Evolutionary conservation across 2,113 vertebrate species (phyloP).

Genomic region (Stigmatopora nigra): DNA sequence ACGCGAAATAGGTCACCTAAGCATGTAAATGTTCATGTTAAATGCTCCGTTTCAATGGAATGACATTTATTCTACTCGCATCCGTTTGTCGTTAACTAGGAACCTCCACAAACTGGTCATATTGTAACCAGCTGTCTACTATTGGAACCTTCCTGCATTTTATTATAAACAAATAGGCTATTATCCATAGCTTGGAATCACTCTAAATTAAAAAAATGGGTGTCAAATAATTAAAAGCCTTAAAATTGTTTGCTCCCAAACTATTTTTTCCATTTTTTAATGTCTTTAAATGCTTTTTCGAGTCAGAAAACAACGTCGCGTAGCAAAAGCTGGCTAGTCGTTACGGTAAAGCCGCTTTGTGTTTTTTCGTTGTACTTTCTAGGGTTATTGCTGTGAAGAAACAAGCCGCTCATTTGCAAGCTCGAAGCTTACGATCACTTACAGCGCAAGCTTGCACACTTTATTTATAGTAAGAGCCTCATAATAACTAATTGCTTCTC

Average conservation of each 20-base stretch:
- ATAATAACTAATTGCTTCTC: constrained; percentile 26
- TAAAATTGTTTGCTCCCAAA: too few species aligned
- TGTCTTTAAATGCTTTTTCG: not conserved
- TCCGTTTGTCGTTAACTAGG: not conserved
- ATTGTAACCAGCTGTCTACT: not conserved
- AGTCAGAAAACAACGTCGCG: not conserved
- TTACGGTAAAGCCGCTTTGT: not conserved
- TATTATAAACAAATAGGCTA: not conserved
- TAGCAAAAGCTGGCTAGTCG: not conserved
- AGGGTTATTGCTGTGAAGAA: not conserved
- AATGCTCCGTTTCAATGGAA: not conserved
- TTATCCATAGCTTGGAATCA: too few species aligned
- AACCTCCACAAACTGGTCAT: not conserved
- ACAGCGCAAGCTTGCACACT: constrained; percentile 7
- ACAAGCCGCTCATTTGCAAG: constrained; percentile 1
- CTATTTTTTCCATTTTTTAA: too few species aligned
- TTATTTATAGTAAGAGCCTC: constrained; percentile 5
- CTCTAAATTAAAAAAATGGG: too few species aligned
- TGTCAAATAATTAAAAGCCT: too few species aligned
- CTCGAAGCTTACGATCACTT: not conserved
- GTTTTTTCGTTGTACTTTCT: not conserved
- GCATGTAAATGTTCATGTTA: not conserved
- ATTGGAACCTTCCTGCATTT: not conserved
- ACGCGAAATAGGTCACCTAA: constrained; percentile 18
- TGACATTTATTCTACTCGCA: not conserved